Evolutionary conservation across 2,113 vertebrate genomes (phyloP).

Genomic region (Lycocorax pyrrhopterus): DNA sequence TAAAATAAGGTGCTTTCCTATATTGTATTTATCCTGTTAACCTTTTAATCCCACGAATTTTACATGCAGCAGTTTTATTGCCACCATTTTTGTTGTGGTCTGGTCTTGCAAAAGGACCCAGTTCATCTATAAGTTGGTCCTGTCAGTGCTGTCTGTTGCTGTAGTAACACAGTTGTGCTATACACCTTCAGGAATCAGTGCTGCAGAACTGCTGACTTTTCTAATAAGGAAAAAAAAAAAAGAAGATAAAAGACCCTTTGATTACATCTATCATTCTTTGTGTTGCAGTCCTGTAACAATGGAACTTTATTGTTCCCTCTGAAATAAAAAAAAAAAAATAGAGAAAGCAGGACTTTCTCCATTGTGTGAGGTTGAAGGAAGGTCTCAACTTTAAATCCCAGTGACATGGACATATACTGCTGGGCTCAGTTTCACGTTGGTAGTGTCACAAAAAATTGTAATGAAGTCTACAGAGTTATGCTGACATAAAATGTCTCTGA

Average conservation of each 20-base stretch:
- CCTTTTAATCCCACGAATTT: background rate
- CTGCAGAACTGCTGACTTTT: constrained; percentile 24
- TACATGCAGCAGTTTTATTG: background rate
- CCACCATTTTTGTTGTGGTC: background rate
- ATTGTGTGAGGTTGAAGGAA: background rate
- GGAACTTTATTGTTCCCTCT: background rate
- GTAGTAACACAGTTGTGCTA: constrained; percentile 11
- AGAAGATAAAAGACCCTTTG: background rate
- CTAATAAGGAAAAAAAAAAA: background rate
- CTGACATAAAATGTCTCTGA: background rate
- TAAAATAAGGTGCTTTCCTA: background rate
- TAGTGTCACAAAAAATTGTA: background rate
- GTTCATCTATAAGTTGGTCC: background rate
- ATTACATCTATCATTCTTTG: background rate
- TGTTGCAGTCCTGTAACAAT: background rate
- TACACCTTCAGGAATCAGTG: background rate
- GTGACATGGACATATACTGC: background rate
- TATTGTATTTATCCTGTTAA: background rate
- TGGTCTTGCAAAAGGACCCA: background rate
- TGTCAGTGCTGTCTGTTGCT: constrained; percentile 6
- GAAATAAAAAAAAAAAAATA: background rate
- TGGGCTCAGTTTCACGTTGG: background rate
- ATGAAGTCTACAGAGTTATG: background rate
- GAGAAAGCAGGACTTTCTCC: background rate
- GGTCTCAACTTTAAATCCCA: background rate